Base-by-base conservation (phyloP, 2,797 vertebrate genomes). In the Alca torda region DNA sequence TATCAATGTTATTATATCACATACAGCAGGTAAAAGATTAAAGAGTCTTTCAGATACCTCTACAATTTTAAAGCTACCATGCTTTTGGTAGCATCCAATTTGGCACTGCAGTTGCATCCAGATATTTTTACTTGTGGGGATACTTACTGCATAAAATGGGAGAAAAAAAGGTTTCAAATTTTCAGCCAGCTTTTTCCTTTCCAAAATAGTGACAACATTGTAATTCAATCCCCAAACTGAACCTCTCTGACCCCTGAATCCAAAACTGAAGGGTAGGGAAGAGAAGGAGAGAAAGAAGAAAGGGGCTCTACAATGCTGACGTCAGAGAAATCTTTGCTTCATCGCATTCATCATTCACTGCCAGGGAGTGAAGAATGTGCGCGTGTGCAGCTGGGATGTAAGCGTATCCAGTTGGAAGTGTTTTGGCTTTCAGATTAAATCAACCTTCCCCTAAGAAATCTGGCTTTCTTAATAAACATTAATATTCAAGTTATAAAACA, bases 361-460 rank as follows among this genome's bases (percentile, higher is more conserved):
- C 60, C 85, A 93, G 13, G 11, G 37, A 68, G 60, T n/a, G 73
- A 60, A 89, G 63, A 88, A 78, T 13, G 13, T 41, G 17, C 2
- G 1, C 18, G 12, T 18, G 12, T 72, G 50, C 56, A 91, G 63
- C 28, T 6, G 6, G 82, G 30, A 76, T 30, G 16, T 23, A 59
- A 90, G 21, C 3, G 1, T 45, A 91, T 26, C 59, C 63, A 89
- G 24, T 73, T 56, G 51, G 60, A 86, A 94, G n/a, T 18, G 37
- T 46, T 93, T 88, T n/a, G 43, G n/a, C n/a, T 89, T 94, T 86
- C 65, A 79, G 73, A 76, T 84, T 76, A 81, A 85, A 94, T 69
- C 76, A 63, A 76, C 43, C 25, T 88, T 91, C 56, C 54, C 65
- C 30, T 33, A 84, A 90, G 43, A 91, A 95, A 86, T 84, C 25